A percentile compares a stretch with the other conserved stretches of the same genome.
phyloP scores from a whole-genome alignment of 2,797 vertebrate species.

The Hemibagrus guttatus region DNA sequence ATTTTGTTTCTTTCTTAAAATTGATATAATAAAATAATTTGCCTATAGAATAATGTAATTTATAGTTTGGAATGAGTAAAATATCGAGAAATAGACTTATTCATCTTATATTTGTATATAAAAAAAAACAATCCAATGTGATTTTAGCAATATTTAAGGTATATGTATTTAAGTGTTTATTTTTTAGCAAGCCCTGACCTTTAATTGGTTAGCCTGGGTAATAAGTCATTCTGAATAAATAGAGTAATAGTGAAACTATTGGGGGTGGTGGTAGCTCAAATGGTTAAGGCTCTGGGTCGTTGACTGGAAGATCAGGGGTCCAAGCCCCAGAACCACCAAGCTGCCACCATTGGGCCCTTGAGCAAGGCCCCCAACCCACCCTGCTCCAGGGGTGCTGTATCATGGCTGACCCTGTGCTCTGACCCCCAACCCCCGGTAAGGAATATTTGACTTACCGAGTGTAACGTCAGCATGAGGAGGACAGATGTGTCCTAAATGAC shows the following conservation, averaged over 20 bases:
- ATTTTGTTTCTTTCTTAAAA: not conserved
- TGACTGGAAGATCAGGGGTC: no score
- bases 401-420: no score
- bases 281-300: no score
- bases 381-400: no score
- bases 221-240: not conserved
- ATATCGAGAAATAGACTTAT: not conserved
- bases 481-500: not conserved
- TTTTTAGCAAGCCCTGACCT: not conserved
- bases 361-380: no score
- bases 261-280: no score
- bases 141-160: not conserved
- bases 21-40: not conserved
- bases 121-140: not conserved
- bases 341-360: no score
- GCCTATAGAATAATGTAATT: not conserved
- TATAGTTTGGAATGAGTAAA: not conserved
- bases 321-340: no score
- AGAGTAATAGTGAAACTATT: no score
- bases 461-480: constrained; percentile 19
- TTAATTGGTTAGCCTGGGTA: not conserved
- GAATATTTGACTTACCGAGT: constrained; percentile 7
- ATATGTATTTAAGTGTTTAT: not conserved
- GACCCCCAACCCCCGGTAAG: no score
- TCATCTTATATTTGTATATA: not conserved